Evolutionary conservation across 2,797 vertebrate genomes (phyloP).

Genomic region (Gephyroberyx darwinii): DNA sequence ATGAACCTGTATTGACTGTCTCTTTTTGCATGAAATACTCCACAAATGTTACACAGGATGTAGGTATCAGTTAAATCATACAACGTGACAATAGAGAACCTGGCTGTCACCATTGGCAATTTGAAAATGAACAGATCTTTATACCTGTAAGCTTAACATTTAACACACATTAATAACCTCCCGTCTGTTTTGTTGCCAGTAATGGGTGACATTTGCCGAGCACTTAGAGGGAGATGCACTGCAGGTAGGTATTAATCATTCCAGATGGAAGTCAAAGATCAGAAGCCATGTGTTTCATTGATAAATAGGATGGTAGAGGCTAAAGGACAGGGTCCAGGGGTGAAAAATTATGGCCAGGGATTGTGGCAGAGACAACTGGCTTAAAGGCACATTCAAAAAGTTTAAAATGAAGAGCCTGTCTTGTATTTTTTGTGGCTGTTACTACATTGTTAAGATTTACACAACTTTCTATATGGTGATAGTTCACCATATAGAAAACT

Average conservation of each 20-base stretch:
- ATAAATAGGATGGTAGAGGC: conserved; percentile 28
- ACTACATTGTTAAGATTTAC: too few relatives aligned
- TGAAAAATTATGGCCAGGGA: conserved; percentile 4
- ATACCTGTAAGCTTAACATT: conserved; percentile 3
- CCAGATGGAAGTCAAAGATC: conserved; percentile 57
- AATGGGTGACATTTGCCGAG: conserved; percentile 34
- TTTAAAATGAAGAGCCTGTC: conserved; percentile 29
- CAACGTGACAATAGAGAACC: neutral
- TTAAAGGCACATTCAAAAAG: conserved; percentile 31
- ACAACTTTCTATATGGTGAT: too few relatives aligned
- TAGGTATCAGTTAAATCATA: neutral
- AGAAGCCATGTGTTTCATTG: conserved; percentile 29
- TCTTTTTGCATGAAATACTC: neutral
- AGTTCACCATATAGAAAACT: too few relatives aligned
- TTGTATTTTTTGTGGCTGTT: neutral
- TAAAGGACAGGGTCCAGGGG: conserved; percentile 16
- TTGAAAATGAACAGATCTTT: conserved; percentile 28
- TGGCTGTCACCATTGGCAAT: conserved; percentile 12
- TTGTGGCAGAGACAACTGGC: conserved; percentile 29
- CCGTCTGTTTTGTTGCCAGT: conserved; percentile 27
- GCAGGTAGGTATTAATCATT: conserved; percentile 58
- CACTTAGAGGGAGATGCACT: conserved; percentile 8
- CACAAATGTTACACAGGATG: neutral
- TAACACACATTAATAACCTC: conserved; percentile 3
- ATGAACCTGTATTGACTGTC: neutral